Percentiles rank a stretch among this genome's conserved stretches.
phyloP scores from a whole-genome alignment of 2,888 invertebrate species.

The Watsonalla cultraria region DNA sequence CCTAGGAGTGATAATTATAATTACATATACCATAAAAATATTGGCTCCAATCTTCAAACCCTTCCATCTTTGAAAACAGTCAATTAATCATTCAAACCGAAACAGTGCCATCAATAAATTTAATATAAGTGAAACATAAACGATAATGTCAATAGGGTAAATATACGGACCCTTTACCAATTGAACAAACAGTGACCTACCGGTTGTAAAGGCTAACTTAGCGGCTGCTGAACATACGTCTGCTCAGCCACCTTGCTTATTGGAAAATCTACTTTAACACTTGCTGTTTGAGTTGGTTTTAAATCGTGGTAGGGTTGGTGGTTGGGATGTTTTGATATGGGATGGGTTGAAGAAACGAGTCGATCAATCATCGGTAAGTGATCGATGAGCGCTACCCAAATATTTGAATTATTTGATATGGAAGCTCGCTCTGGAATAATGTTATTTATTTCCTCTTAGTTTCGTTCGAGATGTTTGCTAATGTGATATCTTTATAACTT shows the following conservation, averaged over 20 bases:
- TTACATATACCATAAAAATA: no score
- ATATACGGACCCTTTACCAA: constrained; percentile 53
- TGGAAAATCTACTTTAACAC: constrained; percentile 14
- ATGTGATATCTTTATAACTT: not conserved
- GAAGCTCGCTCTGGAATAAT: constrained; percentile 18
- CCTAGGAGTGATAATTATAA: no score
- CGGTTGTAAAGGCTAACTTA: constrained; percentile 49
- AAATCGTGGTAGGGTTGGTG: not conserved
- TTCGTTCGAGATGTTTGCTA: not conserved
- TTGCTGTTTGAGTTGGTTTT: constrained; percentile 1
- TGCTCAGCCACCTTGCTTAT: constrained; percentile 9
- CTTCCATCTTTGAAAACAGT: not conserved
- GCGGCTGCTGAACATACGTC: constrained; percentile 27
- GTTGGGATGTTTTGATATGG: constrained; percentile 23
- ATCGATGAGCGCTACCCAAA: constrained; percentile 72
- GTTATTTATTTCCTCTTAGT: not conserved
- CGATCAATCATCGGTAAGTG: constrained; percentile 73
- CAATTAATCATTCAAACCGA: constrained; percentile 28
- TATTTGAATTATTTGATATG: constrained; percentile 73
- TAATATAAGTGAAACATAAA: constrained; percentile 69
- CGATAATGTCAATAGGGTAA: constrained; percentile 68
- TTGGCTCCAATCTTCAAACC: no score
- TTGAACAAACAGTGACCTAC: constrained; percentile 63
- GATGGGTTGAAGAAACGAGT: constrained; percentile 34
- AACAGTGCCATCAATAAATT: constrained; percentile 57